Percentiles rank a stretch among this genome's conserved stretches.
Evolutionary conservation across 2,113 vertebrate species (phyloP).

Genomic region (Nothocercus julius): DNA sequence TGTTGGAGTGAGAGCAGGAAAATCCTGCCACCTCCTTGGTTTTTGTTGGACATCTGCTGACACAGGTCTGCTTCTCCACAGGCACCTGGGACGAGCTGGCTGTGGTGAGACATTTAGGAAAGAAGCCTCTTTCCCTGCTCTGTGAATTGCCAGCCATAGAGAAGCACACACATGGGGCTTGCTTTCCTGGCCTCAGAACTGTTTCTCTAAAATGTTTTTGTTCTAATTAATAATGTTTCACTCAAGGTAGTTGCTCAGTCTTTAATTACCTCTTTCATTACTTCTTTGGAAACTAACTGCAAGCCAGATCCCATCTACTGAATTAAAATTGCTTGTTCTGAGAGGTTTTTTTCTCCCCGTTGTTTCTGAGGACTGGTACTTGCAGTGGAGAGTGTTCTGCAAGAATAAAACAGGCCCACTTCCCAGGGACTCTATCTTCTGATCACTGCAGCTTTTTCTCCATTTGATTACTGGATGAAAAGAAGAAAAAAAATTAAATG

Average conservation of each 20-base stretch:
- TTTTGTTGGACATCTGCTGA: background rate
- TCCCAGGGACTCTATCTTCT: background rate
- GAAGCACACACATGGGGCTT: background rate
- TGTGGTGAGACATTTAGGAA: background rate
- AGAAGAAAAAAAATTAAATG: background rate
- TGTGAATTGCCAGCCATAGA: background rate
- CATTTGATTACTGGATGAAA: background rate
- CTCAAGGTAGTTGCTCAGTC: conserved; percentile 29
- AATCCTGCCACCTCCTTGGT: background rate
- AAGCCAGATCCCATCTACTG: conserved; percentile 28
- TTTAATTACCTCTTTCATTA: conserved; percentile 59
- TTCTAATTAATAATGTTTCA: conserved; percentile 18
- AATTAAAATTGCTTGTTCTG: conserved; percentile 37
- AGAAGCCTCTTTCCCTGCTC: background rate
- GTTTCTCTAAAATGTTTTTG: conserved; percentile 7
- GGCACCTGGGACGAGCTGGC: background rate
- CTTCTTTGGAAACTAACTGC: conserved; percentile 31
- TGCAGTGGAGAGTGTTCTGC: background rate
- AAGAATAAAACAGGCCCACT: background rate
- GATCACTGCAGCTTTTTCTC: background rate
- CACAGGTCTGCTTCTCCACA: background rate
- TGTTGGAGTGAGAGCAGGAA: background rate
- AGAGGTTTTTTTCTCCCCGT: conserved; percentile 8
- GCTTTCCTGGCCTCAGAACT: background rate
- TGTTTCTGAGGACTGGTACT: background rate